These are phyloP conservation scores for Sialia sialis DNA, from an alignment of 2,113 vertebrate genomes.

Conservation along the genomic window DNA sequence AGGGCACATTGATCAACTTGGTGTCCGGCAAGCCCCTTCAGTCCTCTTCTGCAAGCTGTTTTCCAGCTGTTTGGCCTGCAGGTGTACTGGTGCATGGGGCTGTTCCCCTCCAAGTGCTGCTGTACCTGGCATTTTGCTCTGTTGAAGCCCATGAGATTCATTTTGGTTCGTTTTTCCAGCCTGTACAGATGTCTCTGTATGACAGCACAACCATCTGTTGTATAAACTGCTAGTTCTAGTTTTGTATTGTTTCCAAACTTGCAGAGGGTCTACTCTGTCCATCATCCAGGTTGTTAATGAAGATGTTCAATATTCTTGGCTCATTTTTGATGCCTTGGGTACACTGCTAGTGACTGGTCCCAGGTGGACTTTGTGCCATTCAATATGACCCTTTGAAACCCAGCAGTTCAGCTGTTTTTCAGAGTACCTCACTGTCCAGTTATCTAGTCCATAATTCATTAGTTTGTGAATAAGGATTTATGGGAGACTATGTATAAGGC, in stretches of 20 bases:
- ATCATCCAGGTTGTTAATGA: neutral
- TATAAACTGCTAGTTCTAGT: neutral
- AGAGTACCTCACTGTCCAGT: neutral
- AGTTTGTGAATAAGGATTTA: neutral
- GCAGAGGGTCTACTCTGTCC: neutral
- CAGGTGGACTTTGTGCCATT: neutral
- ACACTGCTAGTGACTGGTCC: neutral
- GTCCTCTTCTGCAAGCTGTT: neutral
- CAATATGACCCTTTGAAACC: neutral
- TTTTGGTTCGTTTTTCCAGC: neutral
- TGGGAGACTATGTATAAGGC: neutral
- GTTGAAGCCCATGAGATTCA: neutral
- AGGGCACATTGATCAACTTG: neutral
- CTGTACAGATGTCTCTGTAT: neutral
- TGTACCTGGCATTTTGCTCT: neutral
- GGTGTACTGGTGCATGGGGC: neutral
- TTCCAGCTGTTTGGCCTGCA: neutral
- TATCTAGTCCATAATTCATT: neutral
- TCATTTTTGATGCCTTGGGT: accelerated
- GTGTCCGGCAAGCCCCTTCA: neutral
- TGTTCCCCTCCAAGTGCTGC: neutral
- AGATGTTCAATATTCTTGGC: neutral
- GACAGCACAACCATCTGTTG: neutral
- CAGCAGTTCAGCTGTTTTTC: neutral
- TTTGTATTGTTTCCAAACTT: neutral